Conservation (phyloP, 2,113 vertebrate genomes). For the Budorcas taxicolor region DNA sequence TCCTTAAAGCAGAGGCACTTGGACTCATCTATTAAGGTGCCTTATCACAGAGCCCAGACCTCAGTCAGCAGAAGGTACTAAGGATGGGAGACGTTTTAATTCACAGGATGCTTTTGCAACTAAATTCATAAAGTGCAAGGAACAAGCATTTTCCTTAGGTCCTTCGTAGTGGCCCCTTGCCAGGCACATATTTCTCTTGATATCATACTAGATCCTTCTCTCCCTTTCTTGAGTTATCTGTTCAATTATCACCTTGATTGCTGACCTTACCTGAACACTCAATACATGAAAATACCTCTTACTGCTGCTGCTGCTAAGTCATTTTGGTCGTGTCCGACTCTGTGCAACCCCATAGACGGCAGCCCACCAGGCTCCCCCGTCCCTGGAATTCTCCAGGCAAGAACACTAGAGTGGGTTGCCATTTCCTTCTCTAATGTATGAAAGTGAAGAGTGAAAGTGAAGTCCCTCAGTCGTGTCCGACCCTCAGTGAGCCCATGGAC, state of each 20-base stretch:
- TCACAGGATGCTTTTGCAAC: background rate
- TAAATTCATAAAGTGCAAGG: background rate
- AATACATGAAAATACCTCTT: background rate
- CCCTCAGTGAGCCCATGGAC: no score
- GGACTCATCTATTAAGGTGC: background rate
- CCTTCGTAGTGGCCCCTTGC: background rate
- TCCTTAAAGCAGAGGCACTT: background rate
- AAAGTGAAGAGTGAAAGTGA: no score
- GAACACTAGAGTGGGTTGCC: no score
- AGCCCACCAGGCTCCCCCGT: fast-evolving
- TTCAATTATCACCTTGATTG: background rate
- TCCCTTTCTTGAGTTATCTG: background rate
- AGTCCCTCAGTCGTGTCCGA: no score
- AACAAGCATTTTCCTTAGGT: background rate
- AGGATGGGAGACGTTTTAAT: background rate
- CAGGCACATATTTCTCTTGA: background rate
- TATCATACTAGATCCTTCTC: background rate
- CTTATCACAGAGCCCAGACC: background rate
- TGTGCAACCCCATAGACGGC: fast-evolving
- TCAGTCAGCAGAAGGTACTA: background rate
- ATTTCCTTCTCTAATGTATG: no score
- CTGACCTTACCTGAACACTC: background rate
- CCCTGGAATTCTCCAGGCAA: no score
- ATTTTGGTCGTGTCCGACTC: fast-evolving
- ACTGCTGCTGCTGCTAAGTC: background rate